These are phyloP conservation scores for Megastigmus dorsalis DNA, from an alignment of 2,888 invertebrate genomes.

Conservation along the genomic window DNA sequence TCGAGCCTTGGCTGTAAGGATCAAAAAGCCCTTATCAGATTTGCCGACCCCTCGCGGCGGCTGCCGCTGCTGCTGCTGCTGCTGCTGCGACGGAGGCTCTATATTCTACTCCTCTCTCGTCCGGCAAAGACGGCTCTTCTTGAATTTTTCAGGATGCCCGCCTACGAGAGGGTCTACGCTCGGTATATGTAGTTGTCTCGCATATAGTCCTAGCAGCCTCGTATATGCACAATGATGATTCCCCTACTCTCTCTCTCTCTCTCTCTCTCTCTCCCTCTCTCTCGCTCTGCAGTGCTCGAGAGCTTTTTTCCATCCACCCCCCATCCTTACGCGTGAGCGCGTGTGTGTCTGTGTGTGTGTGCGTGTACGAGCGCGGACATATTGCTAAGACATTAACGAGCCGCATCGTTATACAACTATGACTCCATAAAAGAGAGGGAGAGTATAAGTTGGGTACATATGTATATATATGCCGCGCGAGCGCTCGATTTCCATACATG, in stretches of 20 bases:
- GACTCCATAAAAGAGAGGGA: slow-evolving; percentile 22
- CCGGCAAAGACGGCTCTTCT: slow-evolving; percentile 60
- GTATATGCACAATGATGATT: slow-evolving; percentile 32
- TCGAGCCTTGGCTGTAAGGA: slow-evolving; percentile 61
- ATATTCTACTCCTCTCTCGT: too few relatives aligned
- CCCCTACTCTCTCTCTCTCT: not conserved
- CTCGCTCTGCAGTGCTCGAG: too few relatives aligned
- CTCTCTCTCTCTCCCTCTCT: not conserved
- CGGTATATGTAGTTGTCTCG: too few relatives aligned
- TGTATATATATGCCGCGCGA: slow-evolving; percentile 5
- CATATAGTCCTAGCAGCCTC: slow-evolving; percentile 20
- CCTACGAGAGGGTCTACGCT: slow-evolving; percentile 63
- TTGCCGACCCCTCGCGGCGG: slow-evolving; percentile 68
- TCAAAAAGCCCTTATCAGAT: slow-evolving; percentile 74
- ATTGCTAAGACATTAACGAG: slow-evolving; percentile 71
- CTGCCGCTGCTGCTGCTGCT: slow-evolving; percentile 50
- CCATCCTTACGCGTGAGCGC: too few relatives aligned
- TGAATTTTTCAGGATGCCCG: slow-evolving; percentile 72
- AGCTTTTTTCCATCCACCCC: too few relatives aligned
- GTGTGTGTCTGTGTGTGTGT: too few relatives aligned
- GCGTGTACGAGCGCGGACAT: slow-evolving; percentile 52
- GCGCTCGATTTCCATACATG: slow-evolving; percentile 22
- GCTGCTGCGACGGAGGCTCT: too few relatives aligned
- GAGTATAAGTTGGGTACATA: not conserved
- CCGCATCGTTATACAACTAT: slow-evolving; percentile 65